These are phyloP conservation scores for Furcifer pardalis DNA, from an alignment of 2,797 vertebrate genomes.

Conservation along the genomic window DNA sequence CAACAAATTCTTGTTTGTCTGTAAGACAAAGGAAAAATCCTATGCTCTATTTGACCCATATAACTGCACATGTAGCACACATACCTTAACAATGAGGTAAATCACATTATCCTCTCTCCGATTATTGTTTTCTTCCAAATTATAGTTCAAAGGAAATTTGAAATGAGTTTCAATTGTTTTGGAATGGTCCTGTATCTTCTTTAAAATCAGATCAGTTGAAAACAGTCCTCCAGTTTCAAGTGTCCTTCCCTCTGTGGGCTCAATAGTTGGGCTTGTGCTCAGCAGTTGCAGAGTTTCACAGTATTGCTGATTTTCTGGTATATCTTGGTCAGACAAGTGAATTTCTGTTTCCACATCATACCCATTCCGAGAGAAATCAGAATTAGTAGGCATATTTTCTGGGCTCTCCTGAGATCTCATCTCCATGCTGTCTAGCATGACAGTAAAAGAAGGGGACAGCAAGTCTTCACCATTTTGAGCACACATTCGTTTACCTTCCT, in stretches of 20 bases:
- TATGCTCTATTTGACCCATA: neutral
- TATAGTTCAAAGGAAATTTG: slow-evolving; percentile 34
- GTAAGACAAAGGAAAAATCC: neutral
- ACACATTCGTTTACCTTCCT: slow-evolving; percentile 26
- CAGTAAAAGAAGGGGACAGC: slow-evolving; percentile 3
- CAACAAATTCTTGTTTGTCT: too few species aligned
- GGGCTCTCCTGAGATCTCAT: slow-evolving; percentile 22
- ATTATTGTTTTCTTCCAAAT: slow-evolving; percentile 35
- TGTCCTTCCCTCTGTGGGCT: accelerated
- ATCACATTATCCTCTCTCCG: slow-evolving; percentile 45
- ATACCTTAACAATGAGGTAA: slow-evolving; percentile 75
- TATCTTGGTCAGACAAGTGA: slow-evolving; percentile 34
- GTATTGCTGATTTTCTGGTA: slow-evolving; percentile 42
- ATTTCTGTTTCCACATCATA: slow-evolving; percentile 12
- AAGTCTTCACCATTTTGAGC: slow-evolving; percentile 31
- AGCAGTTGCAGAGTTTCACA: slow-evolving; percentile 27
- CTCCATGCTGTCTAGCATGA: slow-evolving; percentile 36
- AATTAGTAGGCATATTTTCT: slow-evolving; percentile 48
- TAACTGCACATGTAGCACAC: slow-evolving; percentile 48
- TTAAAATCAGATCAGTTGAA: slow-evolving; percentile 30
- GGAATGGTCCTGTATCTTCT: slow-evolving; percentile 29
- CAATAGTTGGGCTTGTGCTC: slow-evolving; percentile 5
- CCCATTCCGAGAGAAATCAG: slow-evolving; percentile 21
- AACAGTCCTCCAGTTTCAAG: slow-evolving; percentile 8
- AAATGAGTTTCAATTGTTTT: slow-evolving; percentile 10